Evolutionary conservation across 2,797 vertebrate species (phyloP), one percentile per base, ranked within the genome.

Genomic region (Huso huso): DNA sequence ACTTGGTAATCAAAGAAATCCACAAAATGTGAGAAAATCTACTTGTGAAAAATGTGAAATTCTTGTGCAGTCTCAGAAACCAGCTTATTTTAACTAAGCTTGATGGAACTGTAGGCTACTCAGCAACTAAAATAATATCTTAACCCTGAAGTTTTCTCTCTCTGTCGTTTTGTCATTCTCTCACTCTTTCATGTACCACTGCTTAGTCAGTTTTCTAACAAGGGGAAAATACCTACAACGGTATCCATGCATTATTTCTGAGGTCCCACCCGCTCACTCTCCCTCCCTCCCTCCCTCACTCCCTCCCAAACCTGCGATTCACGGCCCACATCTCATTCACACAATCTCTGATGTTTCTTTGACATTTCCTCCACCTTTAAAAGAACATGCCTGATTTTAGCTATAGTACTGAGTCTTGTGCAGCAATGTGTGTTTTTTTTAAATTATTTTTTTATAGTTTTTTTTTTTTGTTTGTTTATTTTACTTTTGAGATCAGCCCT

Each of bases 231-330:
- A 88, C 86, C 88, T 88, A 87, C 65, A 89, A 89, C 86, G 88
- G 87, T 89, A 91, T 88, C 82, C 88, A 90, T 89, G 87, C 88
- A 89, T 88, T 18, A 88, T 84, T 82, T 79, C 86, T 87, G 86
- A 87, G 82, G 68, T 79, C 72, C 78, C 77, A 76, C n/a, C n/a
- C n/a, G n/a, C n/a, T n/a, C n/a, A n/a, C n/a, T n/a, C 15, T 18
- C 15, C 82, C 15, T 18, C 15, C 15, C 15, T 69, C 66, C 68
- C 70, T 74, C 72, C 15, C 15, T 69, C 66, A 67, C 70, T 74
- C 72, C 51, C 49, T 61, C 63, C 18, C 11, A 10, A 49, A 49
- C 61, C 13, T 37, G 52, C 53, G 58, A 18, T 18, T 18, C 15
- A 18, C 15, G 15, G 15, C 15, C 15, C 15, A 18, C 15, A 18